Evolutionary conservation across 2,113 vertebrate species (phyloP).

Genomic region (Ptyas mucosa): DNA sequence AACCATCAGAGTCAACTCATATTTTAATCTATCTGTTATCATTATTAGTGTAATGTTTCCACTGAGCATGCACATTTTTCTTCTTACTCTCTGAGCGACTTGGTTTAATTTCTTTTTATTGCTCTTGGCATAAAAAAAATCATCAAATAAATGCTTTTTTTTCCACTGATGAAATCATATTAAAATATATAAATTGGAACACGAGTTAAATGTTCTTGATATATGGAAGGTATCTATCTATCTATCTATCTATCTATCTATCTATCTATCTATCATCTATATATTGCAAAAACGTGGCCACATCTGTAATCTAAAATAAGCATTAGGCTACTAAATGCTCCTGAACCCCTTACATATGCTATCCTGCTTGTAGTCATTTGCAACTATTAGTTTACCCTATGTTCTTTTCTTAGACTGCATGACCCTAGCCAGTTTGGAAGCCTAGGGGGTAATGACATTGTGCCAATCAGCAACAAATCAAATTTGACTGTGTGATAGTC

Average conservation of each 20-base stretch:
- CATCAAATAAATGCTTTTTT: constrained; percentile 27
- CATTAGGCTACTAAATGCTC: background rate
- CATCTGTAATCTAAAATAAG: constrained; percentile 16
- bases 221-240: background rate
- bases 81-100: background rate
- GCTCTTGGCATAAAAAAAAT: constrained; percentile 3
- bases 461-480: background rate
- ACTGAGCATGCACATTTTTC: background rate
- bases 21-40: background rate
- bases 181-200: constrained; percentile 33
- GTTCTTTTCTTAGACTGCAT: background rate
- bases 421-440: too few species aligned
- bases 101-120: background rate
- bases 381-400: background rate
- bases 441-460: background rate
- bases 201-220: constrained; percentile 40
- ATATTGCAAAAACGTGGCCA: background rate
- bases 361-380: background rate
- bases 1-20: background rate
- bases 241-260: too few species aligned
- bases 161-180: constrained; percentile 21
- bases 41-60: background rate
- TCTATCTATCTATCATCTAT: too few species aligned
- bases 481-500: background rate
- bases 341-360: background rate